Percentiles rank a stretch among this genome's conserved stretches.
phyloP scores from a whole-genome alignment of 2,113 vertebrate genomes.

The Laticauda colubrina region DNA sequence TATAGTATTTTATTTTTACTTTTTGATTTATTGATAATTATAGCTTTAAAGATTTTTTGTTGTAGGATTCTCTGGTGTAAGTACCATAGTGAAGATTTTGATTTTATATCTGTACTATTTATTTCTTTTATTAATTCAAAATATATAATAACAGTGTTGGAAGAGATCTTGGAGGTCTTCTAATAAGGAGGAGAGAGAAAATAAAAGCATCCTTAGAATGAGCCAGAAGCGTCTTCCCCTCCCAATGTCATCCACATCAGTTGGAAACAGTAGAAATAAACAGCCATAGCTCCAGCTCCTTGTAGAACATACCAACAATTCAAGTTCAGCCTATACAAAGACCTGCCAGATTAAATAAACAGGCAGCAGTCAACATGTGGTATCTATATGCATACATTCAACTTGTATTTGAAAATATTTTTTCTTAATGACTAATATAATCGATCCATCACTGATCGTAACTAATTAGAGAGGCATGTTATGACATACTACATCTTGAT shows the following conservation, averaged over 20 bases:
- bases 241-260: neutral
- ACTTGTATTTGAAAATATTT: neutral
- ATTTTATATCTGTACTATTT: neutral
- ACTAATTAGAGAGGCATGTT: neutral
- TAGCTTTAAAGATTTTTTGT: neutral
- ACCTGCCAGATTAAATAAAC: neutral
- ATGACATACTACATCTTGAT: neutral
- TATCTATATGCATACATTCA: neutral
- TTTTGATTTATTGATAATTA: neutral
- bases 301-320: neutral
- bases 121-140: neutral
- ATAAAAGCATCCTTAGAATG: neutral
- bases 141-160: neutral
- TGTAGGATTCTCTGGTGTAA: neutral
- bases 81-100: neutral
- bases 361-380: neutral
- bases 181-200: neutral
- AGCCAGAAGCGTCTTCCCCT: neutral
- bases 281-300: neutral
- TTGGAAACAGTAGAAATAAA: neutral
- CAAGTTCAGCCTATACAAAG: neutral
- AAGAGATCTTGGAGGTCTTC: neutral
- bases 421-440: neutral
- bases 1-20: neutral
- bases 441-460: neutral